Evolutionary conservation across 2,888 invertebrate species (phyloP).

Genomic region (Bombylius discolor): DNA sequence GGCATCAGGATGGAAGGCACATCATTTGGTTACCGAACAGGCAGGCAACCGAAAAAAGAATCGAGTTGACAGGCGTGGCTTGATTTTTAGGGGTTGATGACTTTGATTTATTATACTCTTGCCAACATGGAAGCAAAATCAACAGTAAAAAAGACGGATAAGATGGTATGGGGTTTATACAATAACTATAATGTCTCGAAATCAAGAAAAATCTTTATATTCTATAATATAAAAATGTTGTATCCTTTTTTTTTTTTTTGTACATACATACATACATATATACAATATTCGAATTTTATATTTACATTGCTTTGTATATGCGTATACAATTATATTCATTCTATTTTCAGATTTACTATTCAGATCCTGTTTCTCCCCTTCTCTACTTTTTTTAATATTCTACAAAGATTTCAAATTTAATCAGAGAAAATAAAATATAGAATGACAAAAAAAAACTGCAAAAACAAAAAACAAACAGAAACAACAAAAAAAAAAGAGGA

Average conservation of each 20-base stretch:
- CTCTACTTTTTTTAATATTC: not conserved
- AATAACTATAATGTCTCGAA: too few species aligned
- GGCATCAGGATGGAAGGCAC: slow-evolving; percentile 3
- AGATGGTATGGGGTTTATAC: too few species aligned
- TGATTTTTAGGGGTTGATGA: slow-evolving; percentile 18
- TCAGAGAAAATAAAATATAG: too few species aligned
- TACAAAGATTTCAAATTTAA: not conserved
- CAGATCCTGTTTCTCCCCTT: too few species aligned
- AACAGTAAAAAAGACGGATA: not conserved
- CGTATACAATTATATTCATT: too few species aligned
- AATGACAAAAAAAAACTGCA: too few species aligned
- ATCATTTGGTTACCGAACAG: slow-evolving; percentile 5
- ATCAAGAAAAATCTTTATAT: too few species aligned
- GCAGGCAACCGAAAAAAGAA: slow-evolving; percentile 10
- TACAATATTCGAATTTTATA: too few species aligned
- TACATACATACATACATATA: not conserved
- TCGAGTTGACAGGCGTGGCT: slow-evolving; percentile 22
- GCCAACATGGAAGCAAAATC: slow-evolving; percentile 6
- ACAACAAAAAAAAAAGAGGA: too few species aligned
- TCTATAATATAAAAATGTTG: slow-evolving; percentile 7
- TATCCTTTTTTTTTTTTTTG: slow-evolving; percentile 1
- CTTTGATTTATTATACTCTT: slow-evolving; percentile 12
- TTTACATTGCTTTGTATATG: too few species aligned
- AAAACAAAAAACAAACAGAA: too few species aligned
- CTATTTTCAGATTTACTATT: too few species aligned